Evolutionary conservation across 2,797 vertebrate genomes (phyloP), one percentile per base, ranked within the genome.

Genomic region (Oreochromis mossambicus): DNA sequence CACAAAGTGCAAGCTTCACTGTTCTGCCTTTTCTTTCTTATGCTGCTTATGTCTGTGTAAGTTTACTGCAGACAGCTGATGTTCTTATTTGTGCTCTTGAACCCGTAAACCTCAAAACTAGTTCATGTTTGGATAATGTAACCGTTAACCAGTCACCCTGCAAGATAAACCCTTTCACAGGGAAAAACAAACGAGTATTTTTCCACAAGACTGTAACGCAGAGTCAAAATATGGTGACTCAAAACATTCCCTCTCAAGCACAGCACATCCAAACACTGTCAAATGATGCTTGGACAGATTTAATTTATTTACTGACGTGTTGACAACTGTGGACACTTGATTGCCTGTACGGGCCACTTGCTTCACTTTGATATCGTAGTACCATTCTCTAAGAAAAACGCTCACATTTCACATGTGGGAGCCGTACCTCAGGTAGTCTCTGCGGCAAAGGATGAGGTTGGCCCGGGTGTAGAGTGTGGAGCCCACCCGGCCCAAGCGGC

Each of bases 381-480:
- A 29, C 15, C 24, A 19, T 29, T 73, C 24, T 73, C 26, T 50
- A 19, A 19, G 43, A n/a, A 50, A 75, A 75, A 5, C 8, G 9
- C 50, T 36, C 26, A 15, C 24, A 6, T 21, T 11, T n/a, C 85
- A 63, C 55, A 61, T 48, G 75, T n/a, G 17, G 56, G 52, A 32
- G 48, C 55, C 3, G 4, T 91, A 98, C 98, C 98, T 98, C 94
- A 99, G 96, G 96, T 99, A 99, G 96, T 99, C 98, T 51, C 98
- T 96, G 89, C 98, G 97, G 93, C 98, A 99, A 82, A 99, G 97
- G 95, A 99, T 99, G 95, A 99, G 98, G 96, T 99, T 99, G 92
- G 98, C 98, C 94, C 98, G 97, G 92, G 98, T 99, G 96, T 99
- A 99, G 92, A 99, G 98, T 88, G 97, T 99, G 93, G 98, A 99